Base-by-base conservation (phyloP, 2,113 vertebrate species). In the Dicaeum eximium region DNA sequence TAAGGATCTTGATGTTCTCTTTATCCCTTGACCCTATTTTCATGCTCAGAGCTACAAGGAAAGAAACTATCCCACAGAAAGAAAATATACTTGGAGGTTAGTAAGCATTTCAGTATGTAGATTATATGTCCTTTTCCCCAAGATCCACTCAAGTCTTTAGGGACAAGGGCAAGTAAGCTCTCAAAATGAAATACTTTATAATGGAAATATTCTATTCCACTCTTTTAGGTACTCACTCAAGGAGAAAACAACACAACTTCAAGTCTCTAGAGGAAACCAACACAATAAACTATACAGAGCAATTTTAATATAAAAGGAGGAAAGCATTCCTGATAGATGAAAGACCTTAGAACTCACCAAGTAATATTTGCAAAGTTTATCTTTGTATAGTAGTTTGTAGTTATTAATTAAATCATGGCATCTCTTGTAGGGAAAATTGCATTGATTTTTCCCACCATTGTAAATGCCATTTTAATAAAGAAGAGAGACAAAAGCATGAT, bases 111-210 rank as follows among this genome's bases (percentile, higher is more conserved):
- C 51, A 70, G 38, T 83, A 92, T 66, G 64, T 21, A 93, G 91
- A 94, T 92, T 67, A 8, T 58, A 90, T 38, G n/a, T 37, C 27
- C 28, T 93, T 77, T 60, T 71, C 23, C 44, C 17, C 38, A 78
- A 71, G 79, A 86, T n/a, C 4, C n/a, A 48, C 40, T 92, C 20
- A 18, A 62, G 33, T 45, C 79, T 94, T 86, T 30, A 66, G 75
- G 40, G 82, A 90, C 38, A 74, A 71, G 31, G 66, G 8, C 48
- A 82, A 90, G 71, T 62, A 80, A 91, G 33, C 42, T 88, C 53
- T 94, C 38, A 88, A 92, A 93, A 92, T 70, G 37, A 91, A 92
- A 91, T 86, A 57, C 25, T 37, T 83, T 64, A 83, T 78, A 94
- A 86, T 66, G 79, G 67, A 90, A 94, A 83, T 86, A 71, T 73